Conservation (phyloP, 2,797 vertebrate species). For the Intellagama lesueurii region DNA sequence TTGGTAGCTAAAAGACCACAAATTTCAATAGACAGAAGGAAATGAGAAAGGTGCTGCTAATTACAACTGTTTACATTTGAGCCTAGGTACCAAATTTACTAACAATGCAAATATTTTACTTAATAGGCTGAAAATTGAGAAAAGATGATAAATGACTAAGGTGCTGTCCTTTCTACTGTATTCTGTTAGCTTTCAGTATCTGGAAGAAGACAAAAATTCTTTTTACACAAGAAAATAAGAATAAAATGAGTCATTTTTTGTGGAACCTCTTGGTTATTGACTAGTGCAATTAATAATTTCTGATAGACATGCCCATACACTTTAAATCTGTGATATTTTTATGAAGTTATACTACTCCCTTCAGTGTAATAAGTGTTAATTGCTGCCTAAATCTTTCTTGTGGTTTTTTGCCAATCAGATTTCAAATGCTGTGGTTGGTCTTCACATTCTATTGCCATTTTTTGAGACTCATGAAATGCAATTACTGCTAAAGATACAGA, state of each 20-base stretch:
- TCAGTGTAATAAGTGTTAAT: constrained; percentile 1
- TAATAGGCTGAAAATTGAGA: constrained; percentile 4
- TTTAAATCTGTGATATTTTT: background rate
- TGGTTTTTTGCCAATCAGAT: background rate
- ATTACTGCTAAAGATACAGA: constrained; percentile 9
- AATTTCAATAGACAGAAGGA: background rate
- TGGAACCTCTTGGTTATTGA: background rate
- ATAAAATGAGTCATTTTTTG: background rate
- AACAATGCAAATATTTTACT: constrained; percentile 16
- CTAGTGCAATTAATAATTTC: constrained; percentile 17
- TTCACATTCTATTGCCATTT: constrained; percentile 11
- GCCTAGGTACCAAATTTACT: background rate
- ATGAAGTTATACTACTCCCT: background rate
- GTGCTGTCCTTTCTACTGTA: background rate
- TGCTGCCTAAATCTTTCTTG: background rate
- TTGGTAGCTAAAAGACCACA: background rate
- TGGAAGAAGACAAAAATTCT: background rate
- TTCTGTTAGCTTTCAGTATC: background rate
- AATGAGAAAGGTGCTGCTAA: background rate
- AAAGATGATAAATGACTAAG: constrained; percentile 22
- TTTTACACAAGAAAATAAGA: background rate
- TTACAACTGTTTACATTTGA: constrained; percentile 11
- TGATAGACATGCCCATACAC: no score
- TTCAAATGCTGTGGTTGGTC: constrained; percentile 3
- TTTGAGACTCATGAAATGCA: constrained; percentile 31